These are phyloP conservation scores for Cyclophora albipunctata DNA, from an alignment of 2,888 invertebrate genomes.

Conservation along the genomic window DNA sequence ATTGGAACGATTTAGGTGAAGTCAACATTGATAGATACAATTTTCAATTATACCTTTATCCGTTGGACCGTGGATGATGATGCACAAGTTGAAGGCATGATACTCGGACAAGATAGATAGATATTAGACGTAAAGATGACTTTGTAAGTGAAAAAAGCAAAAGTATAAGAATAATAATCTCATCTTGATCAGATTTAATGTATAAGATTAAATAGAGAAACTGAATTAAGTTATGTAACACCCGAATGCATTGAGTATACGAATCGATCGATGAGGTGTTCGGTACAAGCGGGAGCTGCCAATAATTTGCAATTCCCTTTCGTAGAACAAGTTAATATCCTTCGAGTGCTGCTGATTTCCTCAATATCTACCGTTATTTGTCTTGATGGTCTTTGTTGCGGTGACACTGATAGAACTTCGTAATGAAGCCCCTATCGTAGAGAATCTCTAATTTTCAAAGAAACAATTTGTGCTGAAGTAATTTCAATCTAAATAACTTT, in stretches of 20 bases:
- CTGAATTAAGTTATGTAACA: not conserved
- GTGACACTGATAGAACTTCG: slow-evolving; percentile 13
- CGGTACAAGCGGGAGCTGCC: slow-evolving; percentile 14
- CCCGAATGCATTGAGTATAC: slow-evolving; percentile 8
- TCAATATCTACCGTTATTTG: slow-evolving; percentile 38
- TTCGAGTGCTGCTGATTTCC: slow-evolving; percentile 37
- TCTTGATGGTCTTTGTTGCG: slow-evolving; percentile 36
- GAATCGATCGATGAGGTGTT: slow-evolving; percentile 14
- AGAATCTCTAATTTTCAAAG: slow-evolving; percentile 4
- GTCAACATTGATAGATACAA: not conserved
- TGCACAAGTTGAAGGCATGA: too few species aligned
- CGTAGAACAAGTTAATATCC: slow-evolving; percentile 47
- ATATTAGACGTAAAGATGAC: too few species aligned
- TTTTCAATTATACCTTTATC: too few species aligned
- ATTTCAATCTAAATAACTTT: too few species aligned
- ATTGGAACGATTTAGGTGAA: slow-evolving; percentile 1
- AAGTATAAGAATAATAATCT: too few species aligned
- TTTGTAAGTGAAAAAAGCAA: too few species aligned
- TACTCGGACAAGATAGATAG: too few species aligned
- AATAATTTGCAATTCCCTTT: slow-evolving; percentile 48
- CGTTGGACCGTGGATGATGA: too few species aligned
- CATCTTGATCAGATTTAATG: too few species aligned
- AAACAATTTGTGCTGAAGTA: slow-evolving; percentile 2
- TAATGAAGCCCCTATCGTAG: slow-evolving; percentile 9
- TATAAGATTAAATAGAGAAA: too few species aligned